Conservation (phyloP, 2,888 invertebrate genomes). For the Sphaerophoria taeniata region DNA sequence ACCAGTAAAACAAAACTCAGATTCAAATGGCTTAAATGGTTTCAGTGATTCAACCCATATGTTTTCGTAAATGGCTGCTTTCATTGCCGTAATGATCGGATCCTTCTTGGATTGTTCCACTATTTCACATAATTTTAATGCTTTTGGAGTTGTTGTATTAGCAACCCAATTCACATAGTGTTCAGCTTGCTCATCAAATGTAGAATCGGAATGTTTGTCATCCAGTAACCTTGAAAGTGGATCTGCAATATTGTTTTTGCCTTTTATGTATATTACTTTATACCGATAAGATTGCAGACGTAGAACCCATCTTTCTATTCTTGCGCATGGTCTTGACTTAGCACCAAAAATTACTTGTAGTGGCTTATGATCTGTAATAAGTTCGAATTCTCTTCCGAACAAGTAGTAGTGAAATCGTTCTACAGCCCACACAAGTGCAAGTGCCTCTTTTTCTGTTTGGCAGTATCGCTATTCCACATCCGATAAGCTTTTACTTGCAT, state of each 20-base stretch:
- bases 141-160: background rate
- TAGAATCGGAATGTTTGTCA: background rate
- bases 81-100: too few species aligned
- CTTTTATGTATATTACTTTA: background rate
- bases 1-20: slow-evolving; percentile 1
- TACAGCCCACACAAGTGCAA: background rate
- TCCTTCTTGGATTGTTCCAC: background rate
- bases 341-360: background rate
- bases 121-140: slow-evolving; percentile 1
- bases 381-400: background rate
- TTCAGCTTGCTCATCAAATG: too few species aligned
- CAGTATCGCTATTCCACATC: background rate
- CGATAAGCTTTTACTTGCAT: background rate
- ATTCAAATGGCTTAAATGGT: background rate
- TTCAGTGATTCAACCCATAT: too few species aligned
- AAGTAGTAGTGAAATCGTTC: background rate
- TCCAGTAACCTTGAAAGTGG: background rate
- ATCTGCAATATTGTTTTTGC: slow-evolving; percentile 1
- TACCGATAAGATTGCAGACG: background rate
- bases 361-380: background rate
- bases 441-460: background rate
- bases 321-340: background rate
- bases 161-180: too few species aligned
- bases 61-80: too few species aligned
- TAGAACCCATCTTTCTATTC: background rate